phyloP scores from a whole-genome alignment of 1,140 invertebrate species.

The Armadillidium nasatum region DNA sequence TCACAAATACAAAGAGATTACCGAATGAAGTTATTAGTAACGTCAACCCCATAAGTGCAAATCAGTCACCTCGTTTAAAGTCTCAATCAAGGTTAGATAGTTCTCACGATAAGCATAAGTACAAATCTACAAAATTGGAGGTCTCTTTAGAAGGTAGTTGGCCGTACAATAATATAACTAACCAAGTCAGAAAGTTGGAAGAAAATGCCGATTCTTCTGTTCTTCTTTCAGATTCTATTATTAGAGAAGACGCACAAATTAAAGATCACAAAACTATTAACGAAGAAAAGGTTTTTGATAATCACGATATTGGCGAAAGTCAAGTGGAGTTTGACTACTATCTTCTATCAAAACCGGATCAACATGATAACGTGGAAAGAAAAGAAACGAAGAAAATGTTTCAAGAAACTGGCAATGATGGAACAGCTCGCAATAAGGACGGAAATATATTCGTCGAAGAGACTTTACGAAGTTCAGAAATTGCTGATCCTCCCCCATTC shows the following conservation, averaged over 20 bases:
- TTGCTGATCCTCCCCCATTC: slow-evolving; percentile 22
- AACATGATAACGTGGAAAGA: neutral
- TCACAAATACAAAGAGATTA: neutral
- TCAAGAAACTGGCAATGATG: neutral
- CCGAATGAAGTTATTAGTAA: neutral
- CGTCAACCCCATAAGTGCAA: neutral
- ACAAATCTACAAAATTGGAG: neutral
- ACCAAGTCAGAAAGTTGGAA: neutral
- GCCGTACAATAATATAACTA: neutral
- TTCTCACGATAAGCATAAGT: neutral
- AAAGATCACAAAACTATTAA: neutral
- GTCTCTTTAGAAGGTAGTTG: neutral
- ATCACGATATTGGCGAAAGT: too few relatives aligned
- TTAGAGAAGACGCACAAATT: slow-evolving; percentile 3
- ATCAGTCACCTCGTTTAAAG: neutral
- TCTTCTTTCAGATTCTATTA: neutral
- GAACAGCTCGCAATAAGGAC: neutral
- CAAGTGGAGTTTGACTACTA: neutral
- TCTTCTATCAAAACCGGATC: neutral
- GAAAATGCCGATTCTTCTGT: too few relatives aligned
- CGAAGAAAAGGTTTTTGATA: too few relatives aligned
- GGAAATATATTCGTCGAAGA: neutral
- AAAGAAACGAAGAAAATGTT: slow-evolving; percentile 10
- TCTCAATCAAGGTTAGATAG: neutral
- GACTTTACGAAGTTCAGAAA: neutral